Percentiles rank a stretch among this genome's conserved stretches.
Evolutionary conservation across 2,888 invertebrate species (phyloP).

Genomic region (Mellilla xanthometata): DNA sequence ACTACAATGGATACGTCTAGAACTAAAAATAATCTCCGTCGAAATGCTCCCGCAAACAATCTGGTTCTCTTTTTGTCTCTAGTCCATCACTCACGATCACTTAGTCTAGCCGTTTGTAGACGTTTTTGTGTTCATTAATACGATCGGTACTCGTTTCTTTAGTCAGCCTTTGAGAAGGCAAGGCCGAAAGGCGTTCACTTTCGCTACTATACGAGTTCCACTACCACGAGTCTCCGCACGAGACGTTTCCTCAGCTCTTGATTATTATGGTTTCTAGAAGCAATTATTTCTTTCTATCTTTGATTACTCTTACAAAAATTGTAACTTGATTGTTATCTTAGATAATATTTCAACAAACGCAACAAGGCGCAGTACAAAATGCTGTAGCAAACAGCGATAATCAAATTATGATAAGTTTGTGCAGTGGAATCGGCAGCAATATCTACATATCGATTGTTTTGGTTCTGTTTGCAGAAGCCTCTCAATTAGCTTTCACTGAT

Average conservation of each 20-base stretch:
- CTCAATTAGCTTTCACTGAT: slow-evolving; percentile 51
- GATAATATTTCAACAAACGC: slow-evolving; percentile 23
- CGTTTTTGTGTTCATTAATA: slow-evolving; percentile 4
- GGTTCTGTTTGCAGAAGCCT: slow-evolving; percentile 36
- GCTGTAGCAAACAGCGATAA: too few species aligned
- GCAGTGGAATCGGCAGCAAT: too few species aligned
- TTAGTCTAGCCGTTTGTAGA: too few species aligned
- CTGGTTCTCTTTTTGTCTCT: too few species aligned
- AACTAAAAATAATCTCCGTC: slow-evolving; percentile 11
- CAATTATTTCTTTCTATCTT: slow-evolving; percentile 41
- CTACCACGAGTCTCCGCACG: slow-evolving; percentile 36
- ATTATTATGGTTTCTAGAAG: slow-evolving; percentile 40
- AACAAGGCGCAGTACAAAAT: too few species aligned
- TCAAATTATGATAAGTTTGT: not conserved
- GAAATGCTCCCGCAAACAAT: slow-evolving; percentile 19
- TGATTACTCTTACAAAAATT: slow-evolving; percentile 30
- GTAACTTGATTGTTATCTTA: slow-evolving; percentile 27
- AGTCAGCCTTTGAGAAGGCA: slow-evolving; percentile 43
- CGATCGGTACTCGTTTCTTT: slow-evolving; percentile 22
- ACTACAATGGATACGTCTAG: too few species aligned
- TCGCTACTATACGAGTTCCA: slow-evolving; percentile 46
- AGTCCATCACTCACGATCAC: too few species aligned
- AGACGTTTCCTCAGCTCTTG: slow-evolving; percentile 40
- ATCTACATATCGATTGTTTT: slow-evolving; percentile 25
- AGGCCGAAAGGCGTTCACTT: slow-evolving; percentile 68